Percentiles rank a stretch among this genome's conserved stretches.
Conservation (phyloP, 2,113 vertebrate genomes). For the Alligator sinensis region DNA sequence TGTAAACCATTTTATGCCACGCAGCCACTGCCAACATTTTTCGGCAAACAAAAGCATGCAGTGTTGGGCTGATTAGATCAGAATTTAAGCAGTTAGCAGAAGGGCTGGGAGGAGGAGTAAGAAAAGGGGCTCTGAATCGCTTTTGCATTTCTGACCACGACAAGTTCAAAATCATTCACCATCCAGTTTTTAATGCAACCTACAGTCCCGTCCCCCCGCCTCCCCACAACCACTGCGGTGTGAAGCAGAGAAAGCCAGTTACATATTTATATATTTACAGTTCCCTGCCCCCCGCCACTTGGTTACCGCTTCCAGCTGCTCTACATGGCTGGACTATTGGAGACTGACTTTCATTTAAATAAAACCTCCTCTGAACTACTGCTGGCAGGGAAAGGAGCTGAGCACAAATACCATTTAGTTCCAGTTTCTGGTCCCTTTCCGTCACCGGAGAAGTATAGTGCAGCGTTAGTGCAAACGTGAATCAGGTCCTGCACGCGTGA, state of each 20-base stretch:
- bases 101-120: conserved; percentile 21
- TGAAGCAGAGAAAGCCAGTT: not conserved
- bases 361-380: not conserved
- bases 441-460: accelerated
- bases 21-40: conserved; percentile 32
- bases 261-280: not conserved
- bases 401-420: not conserved
- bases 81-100: not conserved
- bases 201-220: not conserved
- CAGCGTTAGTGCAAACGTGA: accelerated
- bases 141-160: not conserved
- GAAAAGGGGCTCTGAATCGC: not conserved
- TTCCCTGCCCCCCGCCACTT: not conserved
- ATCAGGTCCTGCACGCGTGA: accelerated
- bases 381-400: not conserved
- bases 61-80: not conserved
- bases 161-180: not conserved
- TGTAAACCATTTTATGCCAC: conserved; percentile 6
- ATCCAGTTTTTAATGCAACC: not conserved
- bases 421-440: not conserved
- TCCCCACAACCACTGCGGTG: not conserved
- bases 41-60: conserved; percentile 22
- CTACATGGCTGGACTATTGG: not conserved
- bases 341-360: not conserved
- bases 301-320: not conserved